Base-by-base conservation (phyloP, 2,113 vertebrate species). In the Pelmatolapia mariae region DNA sequence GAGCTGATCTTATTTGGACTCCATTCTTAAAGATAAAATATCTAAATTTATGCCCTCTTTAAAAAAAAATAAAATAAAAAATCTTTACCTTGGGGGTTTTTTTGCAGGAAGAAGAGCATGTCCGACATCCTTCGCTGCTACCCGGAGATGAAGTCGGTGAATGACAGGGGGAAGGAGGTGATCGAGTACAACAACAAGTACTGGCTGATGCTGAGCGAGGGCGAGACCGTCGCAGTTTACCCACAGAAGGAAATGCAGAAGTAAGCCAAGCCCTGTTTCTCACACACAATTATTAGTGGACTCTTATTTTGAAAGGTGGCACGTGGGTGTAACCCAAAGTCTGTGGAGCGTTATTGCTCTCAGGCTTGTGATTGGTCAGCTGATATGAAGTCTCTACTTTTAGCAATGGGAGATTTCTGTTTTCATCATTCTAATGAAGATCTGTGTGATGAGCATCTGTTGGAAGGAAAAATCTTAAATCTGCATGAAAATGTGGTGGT, bases 181-280 rank as follows among this genome's bases (percentile, higher is more conserved):
- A 95, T 90, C 0, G 98, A 99, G 82, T 99, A 97, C 93, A 95
- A 89, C 91, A 99, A 99, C 95, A 99, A 99, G 91, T 99, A 99
- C 94, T 99, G 98, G 98, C 95, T 99, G 83, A 99, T 99, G 98
- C 95, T 99, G 91, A 95, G 94, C 3, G 97, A 98, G 56, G 94
- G 82, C 26, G 97, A 99, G 22, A 96, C 92, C 0, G 80, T 94
- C 16, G 45, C 1, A 2, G 1, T 97, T 45, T 99, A 99, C 38
- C 95, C 97, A 0, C 95, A 95, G 22, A 98, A 98, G 88, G 97
- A 97, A 52, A 95, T 96, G 24, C 97, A 97, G 92, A 97, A 97
- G 99, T 99, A 93, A 95, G 97, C 94, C 5, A 6, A 18, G n/a
- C 63, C 47, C 81, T 45, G 40, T 24, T 26, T 22, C 43, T 31